Percentiles rank a stretch among this genome's conserved stretches.
These are phyloP conservation scores for Loriculus beryllinus DNA, from an alignment of 2,797 vertebrate genomes.

Conservation along the genomic window DNA sequence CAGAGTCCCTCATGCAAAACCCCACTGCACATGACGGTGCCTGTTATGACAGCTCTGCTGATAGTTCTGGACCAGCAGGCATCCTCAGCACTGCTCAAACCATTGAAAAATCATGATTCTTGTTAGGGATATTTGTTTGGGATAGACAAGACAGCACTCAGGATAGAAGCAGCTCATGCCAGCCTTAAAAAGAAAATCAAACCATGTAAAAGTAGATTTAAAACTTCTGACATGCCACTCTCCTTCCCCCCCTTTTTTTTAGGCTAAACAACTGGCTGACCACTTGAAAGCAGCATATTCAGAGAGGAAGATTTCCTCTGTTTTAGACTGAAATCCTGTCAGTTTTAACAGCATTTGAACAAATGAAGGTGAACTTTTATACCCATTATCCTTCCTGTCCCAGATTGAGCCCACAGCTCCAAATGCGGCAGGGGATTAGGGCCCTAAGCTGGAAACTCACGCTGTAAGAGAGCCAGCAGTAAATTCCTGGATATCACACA, in stretches of 20 bases:
- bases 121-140: background rate
- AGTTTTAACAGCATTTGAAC: background rate
- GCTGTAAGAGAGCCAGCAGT: background rate
- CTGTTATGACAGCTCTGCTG: background rate
- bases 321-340: background rate
- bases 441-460: background rate
- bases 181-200: background rate
- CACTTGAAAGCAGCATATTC: background rate
- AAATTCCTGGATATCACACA: background rate
- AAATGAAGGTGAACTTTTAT: background rate
- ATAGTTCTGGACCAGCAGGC: background rate
- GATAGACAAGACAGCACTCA: background rate
- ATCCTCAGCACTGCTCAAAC: background rate
- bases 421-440: background rate
- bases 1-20: background rate
- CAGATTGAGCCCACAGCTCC: background rate
- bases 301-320: background rate
- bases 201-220: background rate
- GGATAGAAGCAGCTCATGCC: background rate
- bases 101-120: background rate
- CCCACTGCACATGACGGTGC: rapidly evolving
- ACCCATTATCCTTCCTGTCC: background rate
- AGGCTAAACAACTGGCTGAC: background rate
- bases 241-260: rapidly evolving
- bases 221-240: background rate